Percentiles rank a stretch among this genome's conserved stretches.
Conservation (phyloP, 2,888 invertebrate species). For the Cephus runcator region DNA sequence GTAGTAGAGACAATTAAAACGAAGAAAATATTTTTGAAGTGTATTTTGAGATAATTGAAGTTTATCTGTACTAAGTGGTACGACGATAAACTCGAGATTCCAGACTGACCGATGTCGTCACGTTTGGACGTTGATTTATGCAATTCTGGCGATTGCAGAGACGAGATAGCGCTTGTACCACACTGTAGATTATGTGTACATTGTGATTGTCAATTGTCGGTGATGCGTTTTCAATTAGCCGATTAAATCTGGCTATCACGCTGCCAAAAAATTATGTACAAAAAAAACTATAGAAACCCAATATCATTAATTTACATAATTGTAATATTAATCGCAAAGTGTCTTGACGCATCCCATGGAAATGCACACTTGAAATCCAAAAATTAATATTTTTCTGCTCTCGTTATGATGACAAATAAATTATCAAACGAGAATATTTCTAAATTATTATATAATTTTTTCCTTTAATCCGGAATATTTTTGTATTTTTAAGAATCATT, state of each 20-base stretch:
- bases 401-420: not conserved
- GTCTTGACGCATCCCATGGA: not conserved
- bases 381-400: not conserved
- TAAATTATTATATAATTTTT: not conserved
- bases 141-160: not conserved
- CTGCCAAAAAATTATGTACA: not conserved
- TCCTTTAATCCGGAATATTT: not conserved
- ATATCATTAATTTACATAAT: not conserved
- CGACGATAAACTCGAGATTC: not conserved
- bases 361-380: not conserved
- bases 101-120: not conserved
- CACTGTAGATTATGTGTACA: not conserved
- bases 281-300: not conserved
- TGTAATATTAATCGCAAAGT: not conserved
- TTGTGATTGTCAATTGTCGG: not conserved
- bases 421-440: not conserved
- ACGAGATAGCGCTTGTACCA: not conserved
- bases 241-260: not conserved
- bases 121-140: not conserved
- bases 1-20: not conserved
- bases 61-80: not conserved
- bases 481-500: not conserved
- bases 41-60: not conserved
- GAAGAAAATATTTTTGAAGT: not conserved
- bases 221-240: not conserved